A percentile compares a stretch with the other conserved stretches of the same genome.
These are phyloP conservation scores for Autographa pulchrina DNA, from an alignment of 2,888 invertebrate species.

Conservation along the genomic window DNA sequence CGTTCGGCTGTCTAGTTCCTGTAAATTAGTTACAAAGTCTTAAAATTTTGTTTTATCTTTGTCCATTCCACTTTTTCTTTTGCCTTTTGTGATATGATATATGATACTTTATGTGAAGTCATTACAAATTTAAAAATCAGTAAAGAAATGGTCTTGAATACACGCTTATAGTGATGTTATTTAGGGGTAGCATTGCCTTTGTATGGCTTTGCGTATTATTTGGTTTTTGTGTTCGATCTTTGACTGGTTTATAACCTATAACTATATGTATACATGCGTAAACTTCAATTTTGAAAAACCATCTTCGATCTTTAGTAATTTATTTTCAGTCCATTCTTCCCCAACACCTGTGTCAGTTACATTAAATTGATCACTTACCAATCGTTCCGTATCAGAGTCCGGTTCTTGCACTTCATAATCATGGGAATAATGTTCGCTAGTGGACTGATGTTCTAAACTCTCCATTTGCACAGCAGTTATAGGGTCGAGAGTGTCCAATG, in stretches of 20 bases:
- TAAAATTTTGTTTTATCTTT: not conserved
- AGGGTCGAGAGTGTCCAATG: constrained; percentile 92
- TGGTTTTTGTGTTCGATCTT: no score
- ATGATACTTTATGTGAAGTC: no score
- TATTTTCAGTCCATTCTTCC: constrained; percentile 6
- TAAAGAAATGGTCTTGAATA: no score
- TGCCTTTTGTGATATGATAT: not conserved
- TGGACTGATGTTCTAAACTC: constrained; percentile 84
- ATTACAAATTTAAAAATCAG: no score
- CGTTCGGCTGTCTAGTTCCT: constrained; percentile 82
- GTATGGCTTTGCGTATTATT: no score
- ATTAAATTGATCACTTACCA: constrained; percentile 71
- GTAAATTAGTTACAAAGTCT: constrained; percentile 26
- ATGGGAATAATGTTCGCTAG: constrained; percentile 83
- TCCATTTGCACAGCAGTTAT: constrained; percentile 86
- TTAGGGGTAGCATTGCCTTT: no score
- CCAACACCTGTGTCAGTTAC: not conserved
- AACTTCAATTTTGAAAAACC: no score
- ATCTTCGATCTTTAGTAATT: no score
- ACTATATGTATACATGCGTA: no score
- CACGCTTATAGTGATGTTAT: no score
- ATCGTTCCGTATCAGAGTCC: constrained; percentile 84
- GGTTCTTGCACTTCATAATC: constrained; percentile 87
- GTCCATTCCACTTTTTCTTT: not conserved
- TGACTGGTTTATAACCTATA: no score